These are phyloP conservation scores for Pica pica DNA, from an alignment of 2,113 vertebrate species.

Conservation along the genomic window DNA sequence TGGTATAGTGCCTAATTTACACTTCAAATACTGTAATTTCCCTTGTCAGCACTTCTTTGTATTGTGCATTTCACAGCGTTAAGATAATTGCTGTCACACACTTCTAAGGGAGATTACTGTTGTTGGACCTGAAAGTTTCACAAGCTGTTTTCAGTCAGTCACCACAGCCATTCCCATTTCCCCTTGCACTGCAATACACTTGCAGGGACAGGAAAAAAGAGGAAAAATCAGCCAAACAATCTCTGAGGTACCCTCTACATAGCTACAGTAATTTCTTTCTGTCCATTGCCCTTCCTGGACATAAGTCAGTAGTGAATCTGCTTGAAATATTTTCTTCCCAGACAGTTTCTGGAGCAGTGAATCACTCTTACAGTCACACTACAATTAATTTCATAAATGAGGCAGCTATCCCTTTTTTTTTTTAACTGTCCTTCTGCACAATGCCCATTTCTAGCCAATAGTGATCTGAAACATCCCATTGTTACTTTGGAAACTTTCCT, in stretches of 20 bases:
- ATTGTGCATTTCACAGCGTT: background rate
- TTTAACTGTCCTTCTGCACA: background rate
- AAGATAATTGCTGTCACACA: background rate
- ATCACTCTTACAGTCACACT: background rate
- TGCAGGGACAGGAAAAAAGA: background rate
- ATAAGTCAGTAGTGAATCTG: background rate
- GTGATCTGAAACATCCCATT: background rate
- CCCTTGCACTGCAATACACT: background rate
- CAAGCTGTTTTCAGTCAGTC: background rate
- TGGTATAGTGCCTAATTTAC: background rate
- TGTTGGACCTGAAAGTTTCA: background rate
- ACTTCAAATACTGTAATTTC: conserved; percentile 3
- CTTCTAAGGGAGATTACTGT: background rate
- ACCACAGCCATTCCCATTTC: background rate
- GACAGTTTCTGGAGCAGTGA: background rate
- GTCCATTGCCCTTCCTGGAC: background rate
- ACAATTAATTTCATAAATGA: background rate
- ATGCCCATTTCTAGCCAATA: background rate
- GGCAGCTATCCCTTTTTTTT: background rate
- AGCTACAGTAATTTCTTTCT: background rate
- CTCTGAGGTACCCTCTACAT: background rate
- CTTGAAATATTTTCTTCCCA: background rate
- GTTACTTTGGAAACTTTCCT: background rate
- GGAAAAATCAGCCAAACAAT: background rate
- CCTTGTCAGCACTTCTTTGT: background rate